Base-by-base conservation (phyloP, 2,888 invertebrate species). In the Megamerina dolium region DNA sequence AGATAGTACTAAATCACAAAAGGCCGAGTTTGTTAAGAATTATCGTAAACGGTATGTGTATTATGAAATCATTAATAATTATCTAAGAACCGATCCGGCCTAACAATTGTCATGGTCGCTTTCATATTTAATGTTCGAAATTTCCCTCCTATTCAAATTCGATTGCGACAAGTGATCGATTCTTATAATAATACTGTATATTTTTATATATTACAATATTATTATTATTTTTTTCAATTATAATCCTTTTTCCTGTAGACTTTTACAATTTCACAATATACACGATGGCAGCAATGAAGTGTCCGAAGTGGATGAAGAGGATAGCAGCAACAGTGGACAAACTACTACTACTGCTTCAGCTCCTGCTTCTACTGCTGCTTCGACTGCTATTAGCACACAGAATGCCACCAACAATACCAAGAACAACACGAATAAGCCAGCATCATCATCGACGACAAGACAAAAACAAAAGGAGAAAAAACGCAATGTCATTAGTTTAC, bases 231-330 rank as follows among this genome's bases (percentile, higher is more conserved):
- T 32, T 19, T 27, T 19, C 3, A 37, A 18, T 34, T 20, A 21
- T 43, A 30, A 27, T 36, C 14, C 13, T 16, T 12, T 17, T 14
- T 2, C 26, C 35, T 32, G 19, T 70, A 88, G 88, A 63, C 75
- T 88, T 54, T 74, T 87, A n/a, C 81, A 82, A 69, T 81, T 82
- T 56, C 81, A 85, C 69, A 83, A 87, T 58, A 76, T 87, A 43
- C 82, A 80, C 45, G 68, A 69, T 21, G 63, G 51, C 42, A 68
- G 64, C 44, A 67, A 69, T 21, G 66, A 69, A 36, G 58, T 52
- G 1, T 66, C 68, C 2, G 61, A 70, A 49, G 61, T 64, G 36
- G 63, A 68, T 50, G 57, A 65, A 39, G 61, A 61, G 43, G 49
- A 67, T 51, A 31, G 57, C 13, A 51, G 55, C 73, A 73, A 40